These are phyloP conservation scores for Acrocephalus arundinaceus DNA, from an alignment of 2,113 vertebrate species.

Conservation along the genomic window DNA sequence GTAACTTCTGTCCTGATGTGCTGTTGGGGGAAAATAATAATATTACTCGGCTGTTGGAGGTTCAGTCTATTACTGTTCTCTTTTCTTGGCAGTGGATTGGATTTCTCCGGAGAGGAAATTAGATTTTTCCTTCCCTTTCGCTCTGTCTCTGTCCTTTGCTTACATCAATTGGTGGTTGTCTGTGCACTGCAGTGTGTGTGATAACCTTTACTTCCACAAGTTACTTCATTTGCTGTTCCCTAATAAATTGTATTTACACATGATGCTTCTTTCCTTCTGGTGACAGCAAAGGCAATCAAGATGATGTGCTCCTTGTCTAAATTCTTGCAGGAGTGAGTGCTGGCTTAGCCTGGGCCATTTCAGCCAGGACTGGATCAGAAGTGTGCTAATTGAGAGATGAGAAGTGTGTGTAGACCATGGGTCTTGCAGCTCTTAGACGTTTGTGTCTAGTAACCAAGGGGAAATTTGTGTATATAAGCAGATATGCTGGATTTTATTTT, in stretches of 20 bases:
- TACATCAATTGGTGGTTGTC: background rate
- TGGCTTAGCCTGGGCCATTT: background rate
- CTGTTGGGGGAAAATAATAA: background rate
- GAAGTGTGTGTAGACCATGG: fast-evolving
- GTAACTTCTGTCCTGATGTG: background rate
- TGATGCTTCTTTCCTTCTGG: background rate
- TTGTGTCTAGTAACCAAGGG: background rate
- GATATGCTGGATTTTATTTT: background rate
- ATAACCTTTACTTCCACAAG: background rate
- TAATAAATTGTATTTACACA: background rate
- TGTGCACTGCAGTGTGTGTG: background rate
- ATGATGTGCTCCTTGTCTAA: background rate
- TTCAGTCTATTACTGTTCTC: constrained; percentile 38
- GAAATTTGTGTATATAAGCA: background rate
- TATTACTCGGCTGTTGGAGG: background rate
- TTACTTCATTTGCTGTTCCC: background rate
- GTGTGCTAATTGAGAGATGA: background rate
- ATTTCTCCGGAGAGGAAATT: constrained; percentile 45
- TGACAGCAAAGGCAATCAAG: background rate
- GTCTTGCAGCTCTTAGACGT: background rate
- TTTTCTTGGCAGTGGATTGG: background rate
- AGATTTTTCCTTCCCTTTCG: constrained; percentile 34
- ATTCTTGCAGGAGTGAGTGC: background rate
- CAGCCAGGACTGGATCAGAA: background rate
- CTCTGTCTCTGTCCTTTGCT: constrained; percentile 13